phyloP scores from a whole-genome alignment of 2,113 vertebrate genomes.

The Tetraodon nigroviridis region DNA sequence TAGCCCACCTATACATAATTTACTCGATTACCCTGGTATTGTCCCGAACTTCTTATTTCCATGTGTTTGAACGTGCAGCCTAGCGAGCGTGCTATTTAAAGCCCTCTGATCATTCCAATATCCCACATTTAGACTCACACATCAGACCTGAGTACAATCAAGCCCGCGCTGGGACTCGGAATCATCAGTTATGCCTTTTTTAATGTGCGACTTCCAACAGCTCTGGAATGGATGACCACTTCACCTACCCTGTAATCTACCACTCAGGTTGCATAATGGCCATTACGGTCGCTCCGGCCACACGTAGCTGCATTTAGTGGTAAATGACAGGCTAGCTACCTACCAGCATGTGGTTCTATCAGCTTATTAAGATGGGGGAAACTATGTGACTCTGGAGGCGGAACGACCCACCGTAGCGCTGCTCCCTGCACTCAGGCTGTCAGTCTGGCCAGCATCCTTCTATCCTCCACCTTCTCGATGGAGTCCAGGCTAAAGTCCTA shows the following conservation, averaged over 20 bases:
- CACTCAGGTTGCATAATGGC: slow-evolving; percentile 2
- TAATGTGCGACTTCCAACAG: slow-evolving; percentile 2
- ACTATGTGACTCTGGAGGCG: neutral
- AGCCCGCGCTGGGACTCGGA: slow-evolving; percentile 19
- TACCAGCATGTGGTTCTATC: slow-evolving; percentile 6
- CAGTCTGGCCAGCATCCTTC: too few relatives aligned
- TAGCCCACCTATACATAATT: slow-evolving; percentile 64
- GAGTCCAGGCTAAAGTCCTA: too few relatives aligned
- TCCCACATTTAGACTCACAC: slow-evolving; percentile 1
- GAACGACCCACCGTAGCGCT: too few relatives aligned
- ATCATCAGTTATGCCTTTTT: slow-evolving; percentile 16
- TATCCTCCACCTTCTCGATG: too few relatives aligned
- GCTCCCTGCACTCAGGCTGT: too few relatives aligned
- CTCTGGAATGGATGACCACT: neutral
- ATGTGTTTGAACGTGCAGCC: slow-evolving; percentile 27
- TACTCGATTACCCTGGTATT: slow-evolving; percentile 44
- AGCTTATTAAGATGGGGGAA: slow-evolving; percentile 4
- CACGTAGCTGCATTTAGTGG: slow-evolving; percentile 6
- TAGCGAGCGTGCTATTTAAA: slow-evolving; percentile 4
- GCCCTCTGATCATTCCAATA: too few relatives aligned
- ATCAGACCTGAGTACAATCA: slow-evolving; percentile 30
- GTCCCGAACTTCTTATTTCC: slow-evolving; percentile 34
- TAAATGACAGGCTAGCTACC: slow-evolving; percentile 28
- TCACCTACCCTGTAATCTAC: slow-evolving; percentile 12
- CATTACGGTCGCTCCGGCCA: neutral